Percentiles rank a stretch among this genome's conserved stretches.
phyloP scores from a whole-genome alignment of 2,888 invertebrate genomes.

The Leptinotarsa tumamoca region DNA sequence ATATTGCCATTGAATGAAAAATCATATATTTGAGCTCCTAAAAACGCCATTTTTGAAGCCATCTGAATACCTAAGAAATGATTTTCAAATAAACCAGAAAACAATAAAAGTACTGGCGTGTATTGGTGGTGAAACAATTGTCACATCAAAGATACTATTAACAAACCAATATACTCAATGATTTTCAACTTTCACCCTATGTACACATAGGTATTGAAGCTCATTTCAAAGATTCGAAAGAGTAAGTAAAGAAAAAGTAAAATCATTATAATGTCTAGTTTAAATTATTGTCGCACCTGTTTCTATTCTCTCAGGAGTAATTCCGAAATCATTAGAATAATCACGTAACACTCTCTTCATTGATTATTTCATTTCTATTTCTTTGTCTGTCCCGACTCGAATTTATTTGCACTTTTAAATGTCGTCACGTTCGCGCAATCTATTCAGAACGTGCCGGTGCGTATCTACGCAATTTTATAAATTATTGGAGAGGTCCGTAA shows the following conservation, averaged over 20 bases:
- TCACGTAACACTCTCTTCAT: conserved; percentile 46
- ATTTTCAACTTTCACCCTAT: no score
- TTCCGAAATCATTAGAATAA: conserved; percentile 44
- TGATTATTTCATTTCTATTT: conserved; percentile 49
- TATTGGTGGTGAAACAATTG: no score
- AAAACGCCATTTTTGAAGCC: no score
- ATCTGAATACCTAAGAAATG: no score
- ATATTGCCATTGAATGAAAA: no score
- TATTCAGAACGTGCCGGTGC: conserved; percentile 48
- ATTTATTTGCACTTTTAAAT: conserved; percentile 51
- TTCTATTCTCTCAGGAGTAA: conserved; percentile 37
- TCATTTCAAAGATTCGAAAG: no score
- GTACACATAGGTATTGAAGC: no score
- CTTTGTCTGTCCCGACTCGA: conserved; percentile 44
- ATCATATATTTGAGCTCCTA: no score
- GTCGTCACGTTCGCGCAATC: conserved; percentile 49
- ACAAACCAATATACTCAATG: no score
- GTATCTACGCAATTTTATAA: conserved; percentile 49
- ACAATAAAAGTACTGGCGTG: no score
- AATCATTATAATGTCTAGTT: neutral
- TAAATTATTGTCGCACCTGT: conserved; percentile 38
- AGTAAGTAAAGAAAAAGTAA: neutral
- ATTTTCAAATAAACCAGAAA: no score
- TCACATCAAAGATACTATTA: no score
- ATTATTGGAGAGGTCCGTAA: conserved; percentile 43